Percentiles rank a stretch among this genome's conserved stretches.
Evolutionary conservation across 2,113 vertebrate species (phyloP).

Genomic region (Sceloporus undulatus): DNA sequence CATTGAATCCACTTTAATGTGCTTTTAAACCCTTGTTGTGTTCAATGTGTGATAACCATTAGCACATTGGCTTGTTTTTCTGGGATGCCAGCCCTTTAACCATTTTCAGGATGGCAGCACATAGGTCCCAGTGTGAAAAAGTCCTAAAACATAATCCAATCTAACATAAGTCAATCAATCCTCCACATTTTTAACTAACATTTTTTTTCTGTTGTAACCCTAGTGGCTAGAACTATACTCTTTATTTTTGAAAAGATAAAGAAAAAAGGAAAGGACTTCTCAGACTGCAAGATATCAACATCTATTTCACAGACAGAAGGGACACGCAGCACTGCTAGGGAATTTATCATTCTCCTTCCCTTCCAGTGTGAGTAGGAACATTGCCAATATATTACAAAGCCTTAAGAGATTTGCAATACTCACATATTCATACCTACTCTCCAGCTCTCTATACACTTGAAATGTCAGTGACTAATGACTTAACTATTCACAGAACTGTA

Average conservation of each 20-base stretch:
- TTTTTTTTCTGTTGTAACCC: not conserved
- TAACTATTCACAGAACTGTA: not conserved
- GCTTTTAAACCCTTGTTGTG: too few species aligned
- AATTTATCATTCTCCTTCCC: not conserved
- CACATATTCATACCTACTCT: not conserved
- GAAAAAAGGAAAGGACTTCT: not conserved
- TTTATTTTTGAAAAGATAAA: not conserved
- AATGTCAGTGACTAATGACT: not conserved
- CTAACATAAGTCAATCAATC: not conserved
- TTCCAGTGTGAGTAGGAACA: slow-evolving; percentile 49
- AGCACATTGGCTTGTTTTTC: too few species aligned
- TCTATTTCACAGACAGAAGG: not conserved
- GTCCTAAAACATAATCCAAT: not conserved
- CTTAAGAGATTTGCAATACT: not conserved
- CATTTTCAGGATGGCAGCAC: too few species aligned
- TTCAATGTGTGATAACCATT: too few species aligned
- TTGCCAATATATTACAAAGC: not conserved
- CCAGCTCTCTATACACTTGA: not conserved
- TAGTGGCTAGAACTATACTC: not conserved
- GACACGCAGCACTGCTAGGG: not conserved
- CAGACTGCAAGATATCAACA: not conserved
- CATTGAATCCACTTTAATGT: too few species aligned
- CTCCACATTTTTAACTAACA: not conserved
- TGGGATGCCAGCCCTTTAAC: too few species aligned
- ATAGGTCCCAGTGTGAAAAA: too few species aligned